phyloP scores from a whole-genome alignment of 2,888 invertebrate species.

The Drosophila greeni region DNA sequence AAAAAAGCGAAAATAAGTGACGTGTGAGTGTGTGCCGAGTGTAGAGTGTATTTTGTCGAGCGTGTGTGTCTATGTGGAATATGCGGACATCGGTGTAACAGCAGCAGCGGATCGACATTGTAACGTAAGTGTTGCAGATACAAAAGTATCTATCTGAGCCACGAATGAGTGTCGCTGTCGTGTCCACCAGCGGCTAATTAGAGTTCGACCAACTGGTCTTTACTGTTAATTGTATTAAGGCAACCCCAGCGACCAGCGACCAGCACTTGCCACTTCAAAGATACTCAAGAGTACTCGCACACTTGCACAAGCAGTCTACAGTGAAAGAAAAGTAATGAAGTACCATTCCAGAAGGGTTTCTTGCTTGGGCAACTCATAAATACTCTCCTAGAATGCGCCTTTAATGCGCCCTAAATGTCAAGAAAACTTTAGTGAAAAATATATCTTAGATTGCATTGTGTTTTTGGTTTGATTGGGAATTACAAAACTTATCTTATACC shows the following conservation, averaged over 20 bases:
- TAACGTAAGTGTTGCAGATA: conserved; percentile 44
- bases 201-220: conserved; percentile 67
- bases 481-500: too few relatives aligned
- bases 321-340: not conserved
- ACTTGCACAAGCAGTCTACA: conserved; percentile 8
- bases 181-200: conserved; percentile 52
- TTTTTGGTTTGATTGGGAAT: too few relatives aligned
- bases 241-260: conserved; percentile 41
- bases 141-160: conserved; percentile 15
- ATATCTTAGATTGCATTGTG: not conserved
- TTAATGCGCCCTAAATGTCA: rapidly evolving
- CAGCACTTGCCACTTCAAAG: conserved; percentile 55
- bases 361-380: not conserved
- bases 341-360: not conserved
- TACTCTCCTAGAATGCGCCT: not conserved
- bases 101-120: conserved; percentile 35
- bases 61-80: conserved; percentile 48
- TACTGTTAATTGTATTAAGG: conserved; percentile 71
- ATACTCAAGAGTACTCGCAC: conserved; percentile 12
- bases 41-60: conserved; percentile 1
- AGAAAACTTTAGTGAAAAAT: not conserved
- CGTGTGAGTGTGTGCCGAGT: conserved; percentile 27
- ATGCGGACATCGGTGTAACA: conserved; percentile 45
- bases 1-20: conserved; percentile 33
- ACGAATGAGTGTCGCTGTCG: conserved; percentile 33